Evolutionary conservation across 92 coral and sea anemone genomes (phyloP), one percentile per base, ranked within the genome.

Genomic region (Heteractis magnifica): DNA sequence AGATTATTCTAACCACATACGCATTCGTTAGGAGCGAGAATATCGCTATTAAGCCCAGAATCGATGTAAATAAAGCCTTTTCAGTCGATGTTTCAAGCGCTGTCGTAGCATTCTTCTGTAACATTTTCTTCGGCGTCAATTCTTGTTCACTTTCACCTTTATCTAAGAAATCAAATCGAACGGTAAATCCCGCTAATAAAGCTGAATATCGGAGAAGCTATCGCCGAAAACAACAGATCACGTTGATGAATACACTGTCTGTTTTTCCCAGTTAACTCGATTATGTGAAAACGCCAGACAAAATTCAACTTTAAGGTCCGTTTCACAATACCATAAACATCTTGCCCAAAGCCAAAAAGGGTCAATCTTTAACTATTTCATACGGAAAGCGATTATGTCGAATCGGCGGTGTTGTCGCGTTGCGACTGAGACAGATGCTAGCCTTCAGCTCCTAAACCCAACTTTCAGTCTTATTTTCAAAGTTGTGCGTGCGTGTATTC

Each of bases 1-100:
- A 84, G 26, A 84, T 84, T 56, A 84, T 84, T 10, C 77, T 75
- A 8, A 84, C 81, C 9, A 77, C 87, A 51, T 73, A 84, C 6
- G 79, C 72, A 65, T 84, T 84, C 49, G 82, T 84, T 10, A 76
- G 49, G 51, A 76, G 52, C 59, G 87, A 75, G 51, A 84, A 84
- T 14, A 76, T 19, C 7, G 87, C 75, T 59, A 84, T 77, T 4
- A 84, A 18, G 13, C 79, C 81, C 34, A 84, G 79, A 65, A 84
- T 84, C 0, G 87, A 44, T 7, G 87, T 77, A 56, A 75, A 84
- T 16, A 84, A 65, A 41, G 87, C 87, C 49, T 64, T 84, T 23
- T 84, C 87, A 0, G 87, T 84, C 60, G 21, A 21, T 6, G 80
- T 50, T 9, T 3, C 4, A 8, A 84, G 59, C 48, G 82, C 76